These are phyloP conservation scores for Pomatostomus ruficeps DNA, from an alignment of 2,113 vertebrate genomes.

Conservation along the genomic window DNA sequence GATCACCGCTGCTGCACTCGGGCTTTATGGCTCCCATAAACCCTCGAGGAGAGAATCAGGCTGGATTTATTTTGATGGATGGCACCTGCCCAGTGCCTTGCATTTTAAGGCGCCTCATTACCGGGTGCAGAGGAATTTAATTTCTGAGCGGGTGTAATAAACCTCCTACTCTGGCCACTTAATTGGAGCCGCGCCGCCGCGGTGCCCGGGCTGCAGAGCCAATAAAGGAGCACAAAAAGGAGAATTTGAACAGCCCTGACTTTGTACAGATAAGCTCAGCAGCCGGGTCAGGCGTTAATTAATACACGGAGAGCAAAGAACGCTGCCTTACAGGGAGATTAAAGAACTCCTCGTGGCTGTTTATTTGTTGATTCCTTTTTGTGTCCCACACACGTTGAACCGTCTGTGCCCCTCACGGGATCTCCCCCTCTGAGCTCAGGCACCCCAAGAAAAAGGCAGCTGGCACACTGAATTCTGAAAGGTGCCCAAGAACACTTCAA, in stretches of 20 bases:
- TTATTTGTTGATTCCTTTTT: not conserved
- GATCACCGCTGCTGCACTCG: not conserved
- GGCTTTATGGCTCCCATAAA: constrained; percentile 30
- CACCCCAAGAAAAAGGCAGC: not conserved
- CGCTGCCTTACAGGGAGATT: not conserved
- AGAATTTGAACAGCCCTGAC: constrained; percentile 22
- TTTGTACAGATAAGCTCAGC: constrained; percentile 20
- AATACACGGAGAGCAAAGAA: not conserved
- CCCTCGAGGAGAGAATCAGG: not conserved
- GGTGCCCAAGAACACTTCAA: not conserved
- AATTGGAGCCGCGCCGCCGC: constrained; percentile 13
- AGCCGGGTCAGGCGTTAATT: not conserved
- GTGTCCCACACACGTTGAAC: not conserved
- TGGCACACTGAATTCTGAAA: not conserved
- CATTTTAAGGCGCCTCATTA: constrained; percentile 50
- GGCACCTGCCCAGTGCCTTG: constrained; percentile 33
- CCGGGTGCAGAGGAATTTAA: not conserved
- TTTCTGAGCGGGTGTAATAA: constrained; percentile 49
- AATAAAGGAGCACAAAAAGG: not conserved
- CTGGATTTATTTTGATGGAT: constrained; percentile 45
- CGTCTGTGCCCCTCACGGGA: fast-evolving
- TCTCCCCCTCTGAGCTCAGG: not conserved
- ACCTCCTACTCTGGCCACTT: constrained; percentile 14
- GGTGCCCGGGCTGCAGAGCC: constrained; percentile 13
- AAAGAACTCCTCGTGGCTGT: not conserved